Evolutionary conservation across 2,797 vertebrate species (phyloP).

Genomic region (Capromys pilorides): DNA sequence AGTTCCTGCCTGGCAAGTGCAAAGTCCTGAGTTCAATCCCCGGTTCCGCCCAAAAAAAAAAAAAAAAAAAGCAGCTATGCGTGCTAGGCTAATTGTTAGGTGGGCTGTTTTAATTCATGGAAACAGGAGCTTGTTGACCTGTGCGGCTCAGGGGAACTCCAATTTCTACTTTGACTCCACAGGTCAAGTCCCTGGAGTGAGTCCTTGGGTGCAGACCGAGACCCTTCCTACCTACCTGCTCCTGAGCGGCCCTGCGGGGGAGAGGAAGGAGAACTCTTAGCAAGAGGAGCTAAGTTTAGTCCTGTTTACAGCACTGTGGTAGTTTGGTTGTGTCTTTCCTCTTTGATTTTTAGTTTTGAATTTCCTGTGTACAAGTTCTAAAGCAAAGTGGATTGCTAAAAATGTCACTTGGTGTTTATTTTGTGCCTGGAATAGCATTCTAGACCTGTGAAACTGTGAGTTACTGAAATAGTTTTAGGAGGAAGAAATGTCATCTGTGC

Average conservation of each 20-base stretch:
- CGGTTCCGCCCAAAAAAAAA: too few relatives aligned
- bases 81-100: background rate
- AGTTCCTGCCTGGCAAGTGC: too few relatives aligned
- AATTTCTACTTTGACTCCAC: background rate
- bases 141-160: background rate
- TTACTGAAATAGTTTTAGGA: constrained; percentile 50
- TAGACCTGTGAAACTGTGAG: constrained; percentile 51
- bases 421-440: constrained; percentile 65
- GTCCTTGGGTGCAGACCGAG: too few relatives aligned
- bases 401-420: constrained; percentile 64
- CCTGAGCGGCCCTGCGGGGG: background rate
- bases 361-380: constrained; percentile 68
- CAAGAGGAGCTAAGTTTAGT: constrained; percentile 44
- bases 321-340: constrained; percentile 19
- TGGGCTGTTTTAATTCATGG: background rate
- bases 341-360: constrained; percentile 66
- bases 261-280: background rate
- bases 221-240: background rate
- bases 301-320: constrained; percentile 1
- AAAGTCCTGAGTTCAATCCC: too few relatives aligned
- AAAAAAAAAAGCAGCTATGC: background rate
- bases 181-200: background rate
- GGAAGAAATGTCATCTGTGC: constrained; percentile 23
- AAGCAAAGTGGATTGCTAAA: constrained; percentile 66
- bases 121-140: background rate